These are phyloP conservation scores for Drosophila nr. fundita DNA, from an alignment of 2,888 invertebrate genomes.

Conservation along the genomic window DNA sequence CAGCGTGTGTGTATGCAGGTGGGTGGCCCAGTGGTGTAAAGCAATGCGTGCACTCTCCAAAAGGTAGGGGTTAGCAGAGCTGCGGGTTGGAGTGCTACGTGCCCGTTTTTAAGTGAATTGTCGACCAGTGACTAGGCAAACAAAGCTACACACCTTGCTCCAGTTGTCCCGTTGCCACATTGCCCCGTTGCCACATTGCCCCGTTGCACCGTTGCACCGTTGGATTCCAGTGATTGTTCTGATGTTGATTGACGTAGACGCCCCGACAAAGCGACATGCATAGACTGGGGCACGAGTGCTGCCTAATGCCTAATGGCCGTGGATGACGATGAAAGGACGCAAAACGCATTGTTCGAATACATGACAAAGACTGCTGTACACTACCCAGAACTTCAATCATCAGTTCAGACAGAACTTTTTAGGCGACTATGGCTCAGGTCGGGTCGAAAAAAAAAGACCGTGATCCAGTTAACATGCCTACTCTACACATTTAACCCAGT, in stretches of 20 bases:
- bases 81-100: slow-evolving; percentile 35
- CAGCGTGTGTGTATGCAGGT: slow-evolving; percentile 23
- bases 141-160: slow-evolving; percentile 58
- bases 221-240: slow-evolving; percentile 35
- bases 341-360: slow-evolving; percentile 25
- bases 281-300: slow-evolving; percentile 35
- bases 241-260: slow-evolving; percentile 52
- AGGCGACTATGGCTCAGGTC: slow-evolving; percentile 23
- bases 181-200: neutral
- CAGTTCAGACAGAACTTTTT: slow-evolving; percentile 49
- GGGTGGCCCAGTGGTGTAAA: slow-evolving; percentile 33
- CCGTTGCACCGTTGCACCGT: neutral
- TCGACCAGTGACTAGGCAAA: slow-evolving; percentile 58
- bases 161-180: slow-evolving; percentile 1
- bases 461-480: slow-evolving; percentile 38
- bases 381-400: slow-evolving; percentile 67
- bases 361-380: slow-evolving; percentile 28
- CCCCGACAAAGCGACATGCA: slow-evolving; percentile 53
- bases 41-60: slow-evolving; percentile 21
- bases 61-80: neutral
- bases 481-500: slow-evolving; percentile 49
- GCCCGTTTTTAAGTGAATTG: slow-evolving; percentile 71
- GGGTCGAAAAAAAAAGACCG: slow-evolving; percentile 53
- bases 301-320: slow-evolving; percentile 59
- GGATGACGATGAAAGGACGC: slow-evolving; percentile 3